A percentile compares a stretch with the other conserved stretches of the same genome.
phyloP scores from a whole-genome alignment of 2,888 invertebrate genomes.

The Brenthis daphne region DNA sequence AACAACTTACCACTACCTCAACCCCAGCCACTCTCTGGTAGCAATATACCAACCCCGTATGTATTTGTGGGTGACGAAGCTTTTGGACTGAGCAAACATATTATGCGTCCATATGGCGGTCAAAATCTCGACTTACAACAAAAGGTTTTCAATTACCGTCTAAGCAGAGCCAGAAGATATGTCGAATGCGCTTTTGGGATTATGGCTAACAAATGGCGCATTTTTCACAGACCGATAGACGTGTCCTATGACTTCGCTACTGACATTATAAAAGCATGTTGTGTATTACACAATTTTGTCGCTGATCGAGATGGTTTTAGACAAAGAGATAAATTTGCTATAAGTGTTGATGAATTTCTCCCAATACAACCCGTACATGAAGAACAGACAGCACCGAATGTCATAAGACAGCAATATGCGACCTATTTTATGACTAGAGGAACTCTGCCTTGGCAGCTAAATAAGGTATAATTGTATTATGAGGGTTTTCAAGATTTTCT shows the following conservation, averaged over 20 bases:
- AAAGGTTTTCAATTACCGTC: too few species aligned
- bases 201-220: neutral
- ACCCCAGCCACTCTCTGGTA: too few species aligned
- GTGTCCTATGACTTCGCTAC: neutral
- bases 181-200: neutral
- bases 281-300: constrained; percentile 9
- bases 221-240: constrained; percentile 2
- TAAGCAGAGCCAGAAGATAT: too few species aligned
- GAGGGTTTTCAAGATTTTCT: too few species aligned
- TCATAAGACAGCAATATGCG: constrained; percentile 37
- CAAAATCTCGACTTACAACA: too few species aligned
- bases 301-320: constrained; percentile 7
- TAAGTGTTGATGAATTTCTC: constrained; percentile 42
- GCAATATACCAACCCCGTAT: too few species aligned
- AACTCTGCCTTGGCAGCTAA: constrained; percentile 41
- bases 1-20: too few species aligned
- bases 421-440: constrained; percentile 42
- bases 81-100: too few species aligned
- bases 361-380: constrained; percentile 37
- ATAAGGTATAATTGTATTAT: constrained; percentile 35
- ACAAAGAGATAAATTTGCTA: constrained; percentile 38
- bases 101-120: too few species aligned
- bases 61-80: too few species aligned
- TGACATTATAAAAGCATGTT: constrained; percentile 1
- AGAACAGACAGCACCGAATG: constrained; percentile 39